Conservation (phyloP, 1,140 invertebrate genomes). For the Drosophila ercepeae region DNA sequence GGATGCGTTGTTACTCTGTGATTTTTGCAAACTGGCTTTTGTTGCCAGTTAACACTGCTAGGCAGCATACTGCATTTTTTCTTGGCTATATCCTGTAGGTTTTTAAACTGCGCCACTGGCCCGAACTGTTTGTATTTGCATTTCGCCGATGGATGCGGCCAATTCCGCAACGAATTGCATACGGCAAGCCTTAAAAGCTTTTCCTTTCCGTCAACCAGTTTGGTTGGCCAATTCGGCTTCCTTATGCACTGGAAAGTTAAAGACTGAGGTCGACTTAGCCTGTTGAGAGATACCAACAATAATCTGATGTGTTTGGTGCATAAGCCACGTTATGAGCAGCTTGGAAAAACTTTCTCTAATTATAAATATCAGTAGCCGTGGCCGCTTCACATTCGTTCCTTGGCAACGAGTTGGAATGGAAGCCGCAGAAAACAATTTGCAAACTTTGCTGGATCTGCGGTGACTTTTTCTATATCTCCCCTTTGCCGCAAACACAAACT, state of each 20-base stretch:
- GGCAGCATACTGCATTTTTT: slow-evolving; percentile 16
- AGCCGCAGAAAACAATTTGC: slow-evolving; percentile 58
- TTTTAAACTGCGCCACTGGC: slow-evolving; percentile 16
- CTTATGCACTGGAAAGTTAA: neutral
- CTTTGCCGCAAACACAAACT: slow-evolving; percentile 32
- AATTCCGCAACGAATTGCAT: slow-evolving; percentile 9
- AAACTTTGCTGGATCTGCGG: slow-evolving; percentile 52
- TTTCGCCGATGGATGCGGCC: neutral
- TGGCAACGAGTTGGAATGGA: slow-evolving; percentile 34
- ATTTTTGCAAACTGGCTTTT: slow-evolving; percentile 50
- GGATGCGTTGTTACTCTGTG: slow-evolving; percentile 26
- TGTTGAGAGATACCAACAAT: neutral
- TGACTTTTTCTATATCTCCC: slow-evolving; percentile 19
- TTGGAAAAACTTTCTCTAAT: slow-evolving; percentile 36
- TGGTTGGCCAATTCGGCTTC: neutral
- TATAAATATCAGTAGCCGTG: slow-evolving; percentile 49
- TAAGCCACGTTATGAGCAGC: slow-evolving; percentile 13
- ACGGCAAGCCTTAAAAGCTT: slow-evolving; percentile 20
- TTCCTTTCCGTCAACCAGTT: neutral
- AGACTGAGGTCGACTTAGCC: neutral
- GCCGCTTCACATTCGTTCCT: slow-evolving; percentile 24
- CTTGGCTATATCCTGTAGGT: neutral
- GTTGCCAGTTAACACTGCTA: slow-evolving; percentile 48
- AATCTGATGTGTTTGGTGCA: slow-evolving; percentile 2
- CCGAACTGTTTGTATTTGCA: neutral